Evolutionary conservation across 2,888 invertebrate species (phyloP), one percentile per base, ranked within the genome.

Genomic region (Leptarthrus brevirostris): DNA sequence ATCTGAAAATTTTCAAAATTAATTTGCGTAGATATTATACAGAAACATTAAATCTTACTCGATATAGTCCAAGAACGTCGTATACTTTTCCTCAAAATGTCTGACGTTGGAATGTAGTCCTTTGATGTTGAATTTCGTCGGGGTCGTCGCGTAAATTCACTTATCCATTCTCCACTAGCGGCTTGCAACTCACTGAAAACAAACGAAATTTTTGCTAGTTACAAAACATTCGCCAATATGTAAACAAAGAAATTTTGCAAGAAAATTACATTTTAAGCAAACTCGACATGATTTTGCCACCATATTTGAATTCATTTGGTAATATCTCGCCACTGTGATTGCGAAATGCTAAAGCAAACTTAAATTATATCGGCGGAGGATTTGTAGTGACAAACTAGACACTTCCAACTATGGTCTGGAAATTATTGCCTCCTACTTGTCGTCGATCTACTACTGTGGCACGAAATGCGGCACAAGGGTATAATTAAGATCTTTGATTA

Each of bases 61-160:
- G 91, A 91, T 80, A 91, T 91, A 74, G 91, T 91, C 91, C 91
- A 91, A 75, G 91, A 91, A 74, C 91, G 86, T 61, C 89, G 87
- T 78, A 92, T 90, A 79, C 89, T 90, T 78, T 88, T 87, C 79
- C 90, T 89, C 79, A 91, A 86, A 78, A 90, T 88, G 81, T 91
- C 90, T 74, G 89, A 87, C 54, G 90, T 87, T 36, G 90, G 88
- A 64, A 85, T 78, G 77, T 80, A 85, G 80, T 84, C 84, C 36
- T 82, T 83, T 52, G 83, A 79, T 22, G 78, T 69, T 77, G 87
- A 74, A 77, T 87, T 82, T 79, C 87, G 82, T 79, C 87, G 85
- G 79, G 86, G 86, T 75, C 87, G 84, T 76, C 86, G 82, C 58
- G 88, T 85, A 79, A 87, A 88, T 80, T 89, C 90, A 77, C 89